Evolutionary conservation across 2,797 vertebrate genomes (phyloP).

Genomic region (Dendrocincla tyrannina): DNA sequence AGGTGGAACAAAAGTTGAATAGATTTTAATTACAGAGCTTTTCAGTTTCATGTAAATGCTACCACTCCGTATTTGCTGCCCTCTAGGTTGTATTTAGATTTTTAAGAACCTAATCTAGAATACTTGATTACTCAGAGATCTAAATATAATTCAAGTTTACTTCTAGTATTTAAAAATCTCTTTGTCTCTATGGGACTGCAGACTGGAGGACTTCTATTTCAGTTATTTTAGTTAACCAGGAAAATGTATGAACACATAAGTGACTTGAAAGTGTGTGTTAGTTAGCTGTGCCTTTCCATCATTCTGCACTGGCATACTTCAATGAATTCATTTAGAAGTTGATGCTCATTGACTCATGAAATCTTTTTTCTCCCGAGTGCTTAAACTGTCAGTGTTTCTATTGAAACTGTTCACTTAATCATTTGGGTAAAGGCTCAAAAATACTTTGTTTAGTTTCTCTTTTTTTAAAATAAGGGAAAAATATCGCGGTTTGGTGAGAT

Average conservation of each 20-base stretch:
- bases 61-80: not conserved
- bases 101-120: not conserved
- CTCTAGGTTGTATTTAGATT: not conserved
- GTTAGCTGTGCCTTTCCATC: not conserved
- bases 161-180: not conserved
- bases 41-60: too few species aligned
- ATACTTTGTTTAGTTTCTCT: not conserved
- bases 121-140: not conserved
- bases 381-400: not conserved
- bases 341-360: not conserved
- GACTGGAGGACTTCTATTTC: not conserved
- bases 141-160: not conserved
- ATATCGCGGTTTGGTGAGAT: not conserved
- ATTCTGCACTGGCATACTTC: not conserved
- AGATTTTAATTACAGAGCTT: too few species aligned
- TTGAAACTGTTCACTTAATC: not conserved
- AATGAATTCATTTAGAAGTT: not conserved
- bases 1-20: too few species aligned
- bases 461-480: not conserved
- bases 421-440: not conserved
- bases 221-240: not conserved
- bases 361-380: not conserved
- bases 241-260: rapidly evolving
- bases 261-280: not conserved
- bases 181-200: not conserved